phyloP scores from a whole-genome alignment of 2,797 vertebrate genomes.

The Premnoplex brunnescens region DNA sequence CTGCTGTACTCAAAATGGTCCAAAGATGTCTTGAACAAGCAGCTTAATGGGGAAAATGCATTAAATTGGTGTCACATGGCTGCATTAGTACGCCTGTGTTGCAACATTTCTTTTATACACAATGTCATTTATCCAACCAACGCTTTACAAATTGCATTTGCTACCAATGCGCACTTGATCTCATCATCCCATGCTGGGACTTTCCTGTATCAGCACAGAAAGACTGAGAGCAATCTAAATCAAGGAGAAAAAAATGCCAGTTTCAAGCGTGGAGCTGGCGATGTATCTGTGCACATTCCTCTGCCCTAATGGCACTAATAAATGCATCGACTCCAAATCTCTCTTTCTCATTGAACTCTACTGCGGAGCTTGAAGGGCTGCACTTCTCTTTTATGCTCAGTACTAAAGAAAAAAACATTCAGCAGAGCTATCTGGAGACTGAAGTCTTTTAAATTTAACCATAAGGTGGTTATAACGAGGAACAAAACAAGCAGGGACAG shows the following conservation, averaged over 20 bases:
- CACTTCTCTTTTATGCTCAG: conserved; percentile 32
- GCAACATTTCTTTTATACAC: conserved; percentile 50
- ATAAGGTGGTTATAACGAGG: neutral
- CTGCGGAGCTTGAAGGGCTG: conserved; percentile 9
- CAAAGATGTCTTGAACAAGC: conserved; percentile 62
- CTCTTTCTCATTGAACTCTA: conserved; percentile 3
- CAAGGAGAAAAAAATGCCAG: neutral
- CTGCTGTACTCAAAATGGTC: conserved; percentile 44
- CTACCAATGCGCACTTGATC: conserved; percentile 32
- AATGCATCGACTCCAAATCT: conserved; percentile 14
- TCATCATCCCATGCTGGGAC: conserved; percentile 58
- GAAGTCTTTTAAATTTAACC: conserved; percentile 12
- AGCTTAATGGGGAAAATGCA: conserved; percentile 68
- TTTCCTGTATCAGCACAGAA: neutral
- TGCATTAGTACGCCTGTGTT: conserved; percentile 54
- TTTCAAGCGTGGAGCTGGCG: neutral
- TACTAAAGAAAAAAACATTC: neutral
- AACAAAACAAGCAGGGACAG: conserved; percentile 40
- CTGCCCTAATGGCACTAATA: conserved; percentile 28
- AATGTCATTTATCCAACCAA: conserved; percentile 42
- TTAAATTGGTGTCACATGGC: conserved; percentile 68
- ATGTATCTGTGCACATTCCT: neutral
- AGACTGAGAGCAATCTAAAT: conserved; percentile 1
- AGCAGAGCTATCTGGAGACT: conserved; percentile 24
- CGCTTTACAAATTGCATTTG: conserved; percentile 53